Conservation (phyloP, 2,797 vertebrate genomes). For the Zenarchopterus dispar region DNA sequence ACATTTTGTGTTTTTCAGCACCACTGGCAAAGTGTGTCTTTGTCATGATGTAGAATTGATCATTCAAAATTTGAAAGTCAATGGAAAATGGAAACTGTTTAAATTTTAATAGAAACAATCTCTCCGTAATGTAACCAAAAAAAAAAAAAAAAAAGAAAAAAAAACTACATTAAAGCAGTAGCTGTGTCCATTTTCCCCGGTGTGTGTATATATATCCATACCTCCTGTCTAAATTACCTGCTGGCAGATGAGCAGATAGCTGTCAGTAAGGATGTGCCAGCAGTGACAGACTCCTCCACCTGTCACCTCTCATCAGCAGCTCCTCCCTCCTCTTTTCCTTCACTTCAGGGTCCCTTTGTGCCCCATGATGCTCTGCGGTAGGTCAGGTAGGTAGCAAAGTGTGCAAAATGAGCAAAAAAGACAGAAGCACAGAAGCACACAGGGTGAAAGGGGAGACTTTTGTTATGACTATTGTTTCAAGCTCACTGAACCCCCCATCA, state of each 20-base stretch:
- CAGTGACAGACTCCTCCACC: slow-evolving; percentile 32
- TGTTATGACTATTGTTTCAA: slow-evolving; percentile 79
- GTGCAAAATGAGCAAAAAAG: slow-evolving; percentile 40
- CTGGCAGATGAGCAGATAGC: slow-evolving; percentile 59
- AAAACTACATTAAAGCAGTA: neutral
- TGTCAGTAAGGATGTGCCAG: slow-evolving; percentile 56
- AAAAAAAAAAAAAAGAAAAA: too few relatives aligned
- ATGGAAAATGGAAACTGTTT: too few relatives aligned
- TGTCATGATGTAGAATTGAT: too few relatives aligned
- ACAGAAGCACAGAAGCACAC: slow-evolving; percentile 38
- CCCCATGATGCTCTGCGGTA: slow-evolving; percentile 72
- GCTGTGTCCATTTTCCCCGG: slow-evolving; percentile 25
- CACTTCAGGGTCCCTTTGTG: slow-evolving; percentile 25
- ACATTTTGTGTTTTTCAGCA: too few relatives aligned
- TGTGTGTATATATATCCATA: slow-evolving; percentile 7
- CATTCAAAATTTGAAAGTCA: too few relatives aligned
- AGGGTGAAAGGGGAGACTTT: slow-evolving; percentile 73
- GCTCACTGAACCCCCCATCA: slow-evolving; percentile 49
- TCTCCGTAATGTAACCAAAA: too few relatives aligned
- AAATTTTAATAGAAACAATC: neutral
- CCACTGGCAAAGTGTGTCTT: too few relatives aligned
- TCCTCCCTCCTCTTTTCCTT: slow-evolving; percentile 7
- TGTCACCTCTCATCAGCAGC: slow-evolving; percentile 19
- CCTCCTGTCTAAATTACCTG: slow-evolving; percentile 59
- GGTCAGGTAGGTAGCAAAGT: slow-evolving; percentile 63